Evolutionary conservation across 1,140 invertebrate species (phyloP), one percentile per base, ranked within the genome.

Genomic region (Pachyrhynchus sulphureomaculatus): DNA sequence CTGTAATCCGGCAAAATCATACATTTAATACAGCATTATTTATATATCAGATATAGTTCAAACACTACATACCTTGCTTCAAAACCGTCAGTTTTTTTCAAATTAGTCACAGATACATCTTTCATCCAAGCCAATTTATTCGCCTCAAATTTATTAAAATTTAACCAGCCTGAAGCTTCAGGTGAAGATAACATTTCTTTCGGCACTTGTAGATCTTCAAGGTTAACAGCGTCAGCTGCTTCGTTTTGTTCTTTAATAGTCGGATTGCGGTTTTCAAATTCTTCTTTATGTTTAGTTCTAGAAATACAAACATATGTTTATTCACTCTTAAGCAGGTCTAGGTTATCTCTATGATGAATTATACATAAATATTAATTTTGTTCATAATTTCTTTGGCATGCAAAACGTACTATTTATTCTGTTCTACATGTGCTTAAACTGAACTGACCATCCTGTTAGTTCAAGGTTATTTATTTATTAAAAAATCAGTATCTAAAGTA

Each of bases 41-140:
- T n/a, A n/a, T n/a, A n/a, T n/a, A n/a, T n/a, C n/a, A n/a, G n/a
- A n/a, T n/a, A n/a, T n/a, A n/a, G n/a, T n/a, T n/a, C n/a, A n/a
- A n/a, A n/a, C n/a, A n/a, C n/a, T n/a, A 60, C 24, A 52, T 20
- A 70, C 69, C 65, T 80, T 0, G 91, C 91, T 78, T 88, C 86
- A 70, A 89, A 92, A 9, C 83, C 81, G 65, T 84, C 78, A 55
- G 83, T 54, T 64, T 78, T 72, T 59, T 78, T 68, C 18, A 76
- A 64, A 56, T 71, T 69, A 24, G 76, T 68, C 26, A 86, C 65
- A 54, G 86, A 77, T 13, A 91, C 75, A 58, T 88, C 82, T 72
- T 84, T 83, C 81, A 93, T 90, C 93, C 93, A 95, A 65, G 88
- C 83, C 3, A 95, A 74, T 76, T 95, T 96, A 65, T 91, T 88